Conservation (phyloP, 2,888 invertebrate species). For the Gisinianus flammeolus region DNA sequence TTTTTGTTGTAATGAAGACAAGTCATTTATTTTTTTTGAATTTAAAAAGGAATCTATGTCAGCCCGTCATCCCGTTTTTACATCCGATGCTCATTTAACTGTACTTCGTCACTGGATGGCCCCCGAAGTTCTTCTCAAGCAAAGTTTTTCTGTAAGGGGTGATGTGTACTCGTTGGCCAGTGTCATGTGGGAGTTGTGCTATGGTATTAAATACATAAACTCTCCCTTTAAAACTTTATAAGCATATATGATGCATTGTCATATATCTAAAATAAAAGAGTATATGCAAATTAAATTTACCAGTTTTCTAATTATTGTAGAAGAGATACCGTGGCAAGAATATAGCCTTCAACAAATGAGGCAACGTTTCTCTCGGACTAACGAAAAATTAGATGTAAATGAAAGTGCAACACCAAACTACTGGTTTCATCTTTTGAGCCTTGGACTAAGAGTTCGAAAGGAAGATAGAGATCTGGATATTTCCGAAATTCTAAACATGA, state of each 20-base stretch:
- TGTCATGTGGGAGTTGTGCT: constrained; percentile 62
- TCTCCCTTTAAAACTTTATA: too few relatives aligned
- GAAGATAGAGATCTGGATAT: constrained; percentile 54
- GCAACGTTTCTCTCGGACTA: constrained; percentile 41
- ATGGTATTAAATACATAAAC: constrained; percentile 15
- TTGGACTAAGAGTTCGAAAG: constrained; percentile 50
- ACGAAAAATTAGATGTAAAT: constrained; percentile 44
- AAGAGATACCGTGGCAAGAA: constrained; percentile 55
- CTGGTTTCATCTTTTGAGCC: constrained; percentile 49
- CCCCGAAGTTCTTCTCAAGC: constrained; percentile 62
- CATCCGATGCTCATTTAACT: constrained; percentile 48
- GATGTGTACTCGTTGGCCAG: constrained; percentile 63
- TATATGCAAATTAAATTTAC: too few relatives aligned
- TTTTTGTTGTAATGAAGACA: too few relatives aligned
- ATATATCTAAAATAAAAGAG: background rate
- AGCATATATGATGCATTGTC: background rate
- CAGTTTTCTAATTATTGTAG: too few relatives aligned
- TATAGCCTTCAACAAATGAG: constrained; percentile 44
- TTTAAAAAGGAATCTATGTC: constrained; percentile 2
- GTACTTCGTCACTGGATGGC: constrained; percentile 62
- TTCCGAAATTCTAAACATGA: constrained; percentile 55
- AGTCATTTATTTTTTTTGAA: background rate
- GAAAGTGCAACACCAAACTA: constrained; percentile 43
- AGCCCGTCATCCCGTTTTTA: constrained; percentile 45
- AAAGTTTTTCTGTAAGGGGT: constrained; percentile 60